These are phyloP conservation scores for Gasterosteus nipponicus DNA, from an alignment of 2,113 vertebrate species.

Conservation along the genomic window DNA sequence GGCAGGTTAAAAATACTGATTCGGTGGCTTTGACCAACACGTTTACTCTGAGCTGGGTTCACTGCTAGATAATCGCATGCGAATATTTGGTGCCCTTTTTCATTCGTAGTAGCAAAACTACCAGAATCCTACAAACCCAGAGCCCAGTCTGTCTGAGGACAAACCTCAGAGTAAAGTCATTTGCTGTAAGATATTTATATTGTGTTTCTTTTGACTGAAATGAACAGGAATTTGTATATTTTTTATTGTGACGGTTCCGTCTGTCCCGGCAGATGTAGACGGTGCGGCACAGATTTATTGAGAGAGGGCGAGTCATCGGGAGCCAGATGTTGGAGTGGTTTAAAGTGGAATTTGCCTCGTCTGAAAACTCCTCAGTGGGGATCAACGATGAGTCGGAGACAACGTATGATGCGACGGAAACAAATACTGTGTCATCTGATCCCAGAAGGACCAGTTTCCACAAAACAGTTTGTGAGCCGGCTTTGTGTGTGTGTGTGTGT, in stretches of 20 bases:
- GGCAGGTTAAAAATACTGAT: conserved; percentile 7
- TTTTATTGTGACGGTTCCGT: background rate
- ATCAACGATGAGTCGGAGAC: background rate
- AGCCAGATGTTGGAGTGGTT: background rate
- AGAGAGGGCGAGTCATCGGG: too few species aligned
- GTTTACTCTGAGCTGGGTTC: conserved; percentile 9
- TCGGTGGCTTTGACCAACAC: background rate
- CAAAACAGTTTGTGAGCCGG: too few species aligned
- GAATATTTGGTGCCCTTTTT: too few species aligned
- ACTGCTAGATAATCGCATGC: too few species aligned
- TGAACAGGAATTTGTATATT: background rate
- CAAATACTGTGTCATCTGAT: background rate
- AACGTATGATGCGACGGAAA: background rate
- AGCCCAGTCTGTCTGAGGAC: too few species aligned
- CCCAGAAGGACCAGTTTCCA: background rate
- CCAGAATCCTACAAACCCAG: too few species aligned
- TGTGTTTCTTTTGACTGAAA: background rate
- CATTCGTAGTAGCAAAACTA: too few species aligned
- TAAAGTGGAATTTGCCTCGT: background rate
- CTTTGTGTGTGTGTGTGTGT: conserved; percentile 11
- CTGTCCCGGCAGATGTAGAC: background rate
- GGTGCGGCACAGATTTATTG: background rate
- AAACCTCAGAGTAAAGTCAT: background rate
- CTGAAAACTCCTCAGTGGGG: background rate
- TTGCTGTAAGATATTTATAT: background rate